Base-by-base conservation (phyloP, 2,113 vertebrate species). In the Carassius carassius region DNA sequence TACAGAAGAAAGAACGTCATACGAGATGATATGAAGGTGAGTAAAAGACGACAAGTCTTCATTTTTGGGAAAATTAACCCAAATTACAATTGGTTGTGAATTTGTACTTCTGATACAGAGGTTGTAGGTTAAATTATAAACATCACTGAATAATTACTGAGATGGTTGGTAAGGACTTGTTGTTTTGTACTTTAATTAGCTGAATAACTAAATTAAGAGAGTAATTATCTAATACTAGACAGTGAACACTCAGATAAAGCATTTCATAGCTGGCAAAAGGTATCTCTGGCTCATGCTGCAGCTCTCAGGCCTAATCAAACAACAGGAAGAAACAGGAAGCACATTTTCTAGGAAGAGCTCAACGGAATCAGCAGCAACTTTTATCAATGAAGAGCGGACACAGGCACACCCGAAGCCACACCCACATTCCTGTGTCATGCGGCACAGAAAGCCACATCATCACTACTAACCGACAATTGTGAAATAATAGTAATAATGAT, bases 361-460 rank as follows among this genome's bases (percentile, higher is more conserved):
- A 92, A 92, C 91, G 41, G 90, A 90, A 89, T 65, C 35, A 41
- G 83, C 41, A 72, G 74, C 89, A 87, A 84, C 86, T 91, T 93
- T 91, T 92, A 93, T 93, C 92, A 94, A 91, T 93, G 87, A 86
- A 51, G 35, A 79, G 84, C 85, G 79, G 88, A 89, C 70, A 89
- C 85, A 44, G 86, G 84, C 76, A 77, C 83, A 77, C 87, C 78
- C 69, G 58, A 51, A 78, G 82, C 79, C 89, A 85, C 92, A 91
- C 92, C 93, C 91, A 89, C 91, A 91, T 92, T 94, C 89, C 89
- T 89, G 74, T 85, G 75, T 65, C 5, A 89, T 75, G 70, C 21
- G 77, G 84, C 90, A 84, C 47, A 60, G 67, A 72, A 80, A 4
- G 69, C 56, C 77, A 73, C 37, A 63, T 74, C 62, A 63, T 58